Conservation (phyloP, 2,888 invertebrate genomes). For the Melanostoma mellinum region DNA sequence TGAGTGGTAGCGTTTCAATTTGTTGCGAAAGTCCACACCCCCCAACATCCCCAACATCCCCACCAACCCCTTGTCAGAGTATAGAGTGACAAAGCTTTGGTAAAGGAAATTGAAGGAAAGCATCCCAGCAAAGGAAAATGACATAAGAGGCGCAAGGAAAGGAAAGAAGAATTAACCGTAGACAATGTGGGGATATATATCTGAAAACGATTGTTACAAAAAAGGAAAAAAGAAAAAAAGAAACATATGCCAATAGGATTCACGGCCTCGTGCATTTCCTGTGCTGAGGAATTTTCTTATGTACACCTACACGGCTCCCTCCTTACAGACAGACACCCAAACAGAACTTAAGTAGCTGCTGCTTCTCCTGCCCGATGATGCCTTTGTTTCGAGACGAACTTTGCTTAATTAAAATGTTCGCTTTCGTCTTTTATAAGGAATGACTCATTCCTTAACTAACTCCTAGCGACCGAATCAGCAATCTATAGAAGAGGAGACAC, state of each 20-base stretch:
- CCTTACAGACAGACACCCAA: neutral
- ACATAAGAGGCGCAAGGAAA: conserved; percentile 5
- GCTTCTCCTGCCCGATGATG: conserved; percentile 24
- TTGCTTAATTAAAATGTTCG: conserved; percentile 71
- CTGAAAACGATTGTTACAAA: conserved; percentile 53
- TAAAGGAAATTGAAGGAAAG: conserved; percentile 46
- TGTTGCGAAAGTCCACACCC: conserved; percentile 30
- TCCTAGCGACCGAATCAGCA: neutral
- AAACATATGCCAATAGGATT: conserved; percentile 67
- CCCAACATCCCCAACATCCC: neutral
- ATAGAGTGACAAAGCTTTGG: conserved; percentile 10
- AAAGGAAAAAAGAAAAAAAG: neutral
- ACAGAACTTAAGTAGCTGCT: no score
- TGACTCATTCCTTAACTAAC: neutral
- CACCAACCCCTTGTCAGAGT: neutral
- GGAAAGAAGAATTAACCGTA: conserved; percentile 20
- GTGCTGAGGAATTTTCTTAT: conserved; percentile 14
- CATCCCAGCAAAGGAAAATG: neutral
- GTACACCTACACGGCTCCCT: neutral
- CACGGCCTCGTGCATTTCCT: conserved; percentile 52
- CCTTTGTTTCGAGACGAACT: conserved; percentile 62
- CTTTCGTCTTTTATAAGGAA: conserved; percentile 23
- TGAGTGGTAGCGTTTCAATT: conserved; percentile 51
- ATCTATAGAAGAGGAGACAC: neutral
- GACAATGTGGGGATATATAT: conserved; percentile 34